Base-by-base conservation (phyloP, 2,113 vertebrate genomes). In the Megaceryle torquata region DNA sequence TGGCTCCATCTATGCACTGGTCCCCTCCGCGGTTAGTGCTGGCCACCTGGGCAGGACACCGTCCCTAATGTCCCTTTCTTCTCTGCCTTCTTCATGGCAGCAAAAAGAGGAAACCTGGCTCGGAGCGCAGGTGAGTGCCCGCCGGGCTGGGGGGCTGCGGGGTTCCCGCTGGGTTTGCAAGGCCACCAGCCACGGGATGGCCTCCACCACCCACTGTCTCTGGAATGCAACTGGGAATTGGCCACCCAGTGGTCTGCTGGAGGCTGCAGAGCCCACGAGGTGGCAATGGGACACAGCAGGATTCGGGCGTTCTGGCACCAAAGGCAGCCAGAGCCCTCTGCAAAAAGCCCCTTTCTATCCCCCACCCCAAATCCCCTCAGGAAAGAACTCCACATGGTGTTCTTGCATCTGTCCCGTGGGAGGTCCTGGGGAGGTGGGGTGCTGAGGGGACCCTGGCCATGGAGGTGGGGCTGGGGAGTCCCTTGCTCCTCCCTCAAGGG, bases 81-180 rank as follows among this genome's bases (percentile, higher is more conserved):
- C 78, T 87, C 88, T 96, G 83, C 78, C 86, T 82, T 94, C 78
- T 74, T 51, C 22, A 12, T 1, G 65, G 96, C 98, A 98, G 98
- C 98, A 98, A 98, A 98, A 98, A 98, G 97, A 98, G 97, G 95
- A 98, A 98, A 94, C 96, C 97, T 0, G 98, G 98, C 94, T 98
- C 98, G 0, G 98, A 98, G 74, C 97, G 97, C 95, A 98, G 98
- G 98, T 98, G 95, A 98, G 98, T 97, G 75, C 57, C 48, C 21
- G 1, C 56, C 0, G 37, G 78, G 41, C 82, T 89, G 85, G 51
- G 60, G 43, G 85, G 68, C 85, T 89, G n/a, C 0, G 13, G 70
- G 51, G 43, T 59, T 50, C 39, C 14, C 3, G 2, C 54, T 1
- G 4, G 78, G 39, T 11, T 5, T 44, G 35, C 24, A 41, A 48